Percentiles rank a stretch among this genome's conserved stretches.
These are phyloP conservation scores for Endotricha flammealis DNA, from an alignment of 2,888 invertebrate species.

Conservation along the genomic window DNA sequence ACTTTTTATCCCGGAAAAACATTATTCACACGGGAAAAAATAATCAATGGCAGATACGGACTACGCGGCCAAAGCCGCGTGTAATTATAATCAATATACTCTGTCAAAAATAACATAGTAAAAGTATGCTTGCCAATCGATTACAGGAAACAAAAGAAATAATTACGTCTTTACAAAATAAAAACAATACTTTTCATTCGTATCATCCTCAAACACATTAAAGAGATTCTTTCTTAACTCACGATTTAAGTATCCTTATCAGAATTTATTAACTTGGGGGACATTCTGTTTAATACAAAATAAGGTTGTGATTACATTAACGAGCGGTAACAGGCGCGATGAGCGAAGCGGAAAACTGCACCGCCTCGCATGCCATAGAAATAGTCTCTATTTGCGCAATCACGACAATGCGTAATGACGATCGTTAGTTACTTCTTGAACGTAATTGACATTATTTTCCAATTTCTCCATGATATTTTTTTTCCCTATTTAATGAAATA, in stretches of 20 bases:
- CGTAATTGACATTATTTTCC: conserved; percentile 76
- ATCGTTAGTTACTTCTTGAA: conserved; percentile 58
- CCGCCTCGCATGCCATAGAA: conserved; percentile 56
- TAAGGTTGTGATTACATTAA: conserved; percentile 58
- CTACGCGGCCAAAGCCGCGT: too few relatives aligned
- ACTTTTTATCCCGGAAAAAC: too few relatives aligned
- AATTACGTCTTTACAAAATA: not conserved
- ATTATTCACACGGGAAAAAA: too few relatives aligned
- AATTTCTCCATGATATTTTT: conserved; percentile 63
- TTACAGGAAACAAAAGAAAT: not conserved
- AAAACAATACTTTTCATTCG: conserved; percentile 1
- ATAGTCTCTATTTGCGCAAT: conserved; percentile 69
- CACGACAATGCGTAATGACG: conserved; percentile 71
- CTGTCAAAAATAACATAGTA: too few relatives aligned
- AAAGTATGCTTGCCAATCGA: too few relatives aligned
- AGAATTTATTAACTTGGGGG: conserved; percentile 21
- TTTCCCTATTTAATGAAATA: conserved; percentile 62
- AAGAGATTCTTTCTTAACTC: conserved; percentile 9
- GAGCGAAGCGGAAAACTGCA: conserved; percentile 66
- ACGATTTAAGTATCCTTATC: conserved; percentile 10
- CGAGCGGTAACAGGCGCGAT: conserved; percentile 47
- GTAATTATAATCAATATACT: too few relatives aligned
- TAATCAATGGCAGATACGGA: too few relatives aligned
- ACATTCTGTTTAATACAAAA: conserved; percentile 37
- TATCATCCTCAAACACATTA: conserved; percentile 12